Conservation (phyloP, 2,113 vertebrate species). For the Sterna hirundo region DNA sequence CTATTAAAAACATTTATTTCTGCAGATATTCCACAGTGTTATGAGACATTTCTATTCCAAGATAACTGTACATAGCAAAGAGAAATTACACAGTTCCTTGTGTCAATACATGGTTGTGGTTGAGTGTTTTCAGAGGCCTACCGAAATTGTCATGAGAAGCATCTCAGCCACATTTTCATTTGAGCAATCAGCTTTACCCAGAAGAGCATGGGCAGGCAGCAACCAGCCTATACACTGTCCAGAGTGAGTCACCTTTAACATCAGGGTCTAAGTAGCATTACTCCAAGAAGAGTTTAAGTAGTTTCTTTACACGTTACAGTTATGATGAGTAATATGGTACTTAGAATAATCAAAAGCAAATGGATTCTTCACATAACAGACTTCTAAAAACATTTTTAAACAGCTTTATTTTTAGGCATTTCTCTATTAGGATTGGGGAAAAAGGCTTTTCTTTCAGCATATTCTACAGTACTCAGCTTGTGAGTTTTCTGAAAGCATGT, state of each 20-base stretch:
- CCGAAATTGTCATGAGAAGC: neutral
- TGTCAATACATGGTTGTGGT: neutral
- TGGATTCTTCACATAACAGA: neutral
- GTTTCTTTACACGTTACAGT: neutral
- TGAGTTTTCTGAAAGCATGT: neutral
- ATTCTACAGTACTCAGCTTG: neutral
- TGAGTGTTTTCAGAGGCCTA: neutral
- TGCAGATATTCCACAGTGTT: neutral
- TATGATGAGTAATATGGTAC: neutral
- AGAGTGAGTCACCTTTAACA: neutral
- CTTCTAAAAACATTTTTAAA: neutral
- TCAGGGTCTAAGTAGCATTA: neutral
- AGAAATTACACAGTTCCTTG: neutral
- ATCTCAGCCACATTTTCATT: neutral
- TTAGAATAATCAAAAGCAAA: neutral
- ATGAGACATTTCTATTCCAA: neutral
- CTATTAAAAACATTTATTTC: neutral
- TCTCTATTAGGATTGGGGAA: neutral
- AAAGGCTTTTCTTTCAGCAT: neutral
- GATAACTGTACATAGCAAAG: neutral
- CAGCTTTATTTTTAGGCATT: neutral
- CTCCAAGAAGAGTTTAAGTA: neutral
- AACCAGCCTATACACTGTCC: neutral
- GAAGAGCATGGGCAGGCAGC: neutral
- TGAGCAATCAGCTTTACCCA: neutral